These are phyloP conservation scores for Piaya cayana DNA, from an alignment of 2,113 vertebrate genomes.

Conservation along the genomic window DNA sequence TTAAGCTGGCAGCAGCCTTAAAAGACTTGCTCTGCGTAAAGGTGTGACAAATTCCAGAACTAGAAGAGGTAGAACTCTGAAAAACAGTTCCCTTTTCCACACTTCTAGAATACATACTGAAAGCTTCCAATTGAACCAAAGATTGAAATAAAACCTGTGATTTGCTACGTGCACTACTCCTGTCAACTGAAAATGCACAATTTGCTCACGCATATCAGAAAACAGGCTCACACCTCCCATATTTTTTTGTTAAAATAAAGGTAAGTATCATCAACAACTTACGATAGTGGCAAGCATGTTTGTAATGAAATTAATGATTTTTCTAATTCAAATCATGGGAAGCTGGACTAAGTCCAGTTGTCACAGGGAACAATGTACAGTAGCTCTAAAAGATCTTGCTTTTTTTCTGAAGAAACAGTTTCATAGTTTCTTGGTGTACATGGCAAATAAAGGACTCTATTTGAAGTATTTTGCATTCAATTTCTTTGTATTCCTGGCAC, in stretches of 20 bases:
- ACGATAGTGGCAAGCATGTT: background rate
- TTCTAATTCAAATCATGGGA: background rate
- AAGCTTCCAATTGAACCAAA: background rate
- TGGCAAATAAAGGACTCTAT: background rate
- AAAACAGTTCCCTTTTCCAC: background rate
- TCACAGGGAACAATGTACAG: background rate
- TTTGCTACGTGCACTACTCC: background rate
- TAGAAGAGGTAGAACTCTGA: background rate
- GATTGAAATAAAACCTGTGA: background rate
- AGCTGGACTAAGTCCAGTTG: background rate
- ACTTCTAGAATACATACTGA: background rate
- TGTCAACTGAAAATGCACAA: background rate
- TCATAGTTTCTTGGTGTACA: background rate
- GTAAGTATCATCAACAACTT: background rate
- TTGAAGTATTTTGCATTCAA: background rate
- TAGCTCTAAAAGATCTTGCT: background rate
- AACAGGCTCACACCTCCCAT: background rate
- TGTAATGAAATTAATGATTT: slow-evolving; percentile 4
- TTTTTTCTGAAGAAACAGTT: background rate
- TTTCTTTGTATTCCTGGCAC: background rate
- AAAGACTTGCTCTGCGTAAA: background rate
- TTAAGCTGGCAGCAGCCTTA: background rate
- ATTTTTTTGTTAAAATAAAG: background rate
- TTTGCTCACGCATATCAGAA: background rate
- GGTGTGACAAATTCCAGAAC: background rate